Evolutionary conservation across 35 echinoderm and acorn worm species (phyloP), one percentile per base, ranked within the genome.

Genomic region (Lytechinus variegatus): DNA sequence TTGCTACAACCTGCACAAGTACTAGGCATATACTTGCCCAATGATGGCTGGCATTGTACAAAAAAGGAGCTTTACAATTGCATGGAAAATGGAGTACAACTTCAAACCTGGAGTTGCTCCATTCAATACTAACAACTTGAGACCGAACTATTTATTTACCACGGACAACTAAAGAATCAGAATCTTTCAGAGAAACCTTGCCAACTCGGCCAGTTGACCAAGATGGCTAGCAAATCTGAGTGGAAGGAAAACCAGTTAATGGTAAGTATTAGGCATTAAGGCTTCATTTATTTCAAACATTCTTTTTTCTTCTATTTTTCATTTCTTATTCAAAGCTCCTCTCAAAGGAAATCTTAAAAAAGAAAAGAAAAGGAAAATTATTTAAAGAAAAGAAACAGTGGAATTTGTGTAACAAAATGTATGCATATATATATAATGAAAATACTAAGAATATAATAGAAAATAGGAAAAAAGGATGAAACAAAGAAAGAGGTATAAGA

Each of bases 171-270:
- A 79, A 24, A 19, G 56, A n/a, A 79, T 79, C n/a, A 24, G 66
- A 79, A 79, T 79, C 21, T 79, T 79, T 3, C 66, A 58, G 19
- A 24, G 66, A 24, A 24, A 79, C 1, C 19, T 24, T 79, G n/a
- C n/a, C n/a, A 7, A 24, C 19, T 5, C n/a, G n/a, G 66, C 66
- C 66, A n/a, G 56, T 79, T 44, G 33, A 44, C 6, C 16, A 90
- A 90, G 13, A 90, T 90, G 88, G 88, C 88, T 90, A 94, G 86
- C n/a, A 96, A 96, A 52, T 86, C 33, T 71, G 97, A 97, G 14
- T 97, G 97, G 97, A 97, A 96, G 89, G 93, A 97, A 56, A 97
- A 91, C 91, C 97, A 97, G 52, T 61, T 97, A n/a, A 97, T 95
- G 89, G 97, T 97, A 58, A 96, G 97, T 97, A 53, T 86, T 16